Percentiles rank a stretch among this genome's conserved stretches.
These are phyloP conservation scores for Notocelia uddmanniana DNA, from an alignment of 2,888 invertebrate genomes.

Conservation along the genomic window DNA sequence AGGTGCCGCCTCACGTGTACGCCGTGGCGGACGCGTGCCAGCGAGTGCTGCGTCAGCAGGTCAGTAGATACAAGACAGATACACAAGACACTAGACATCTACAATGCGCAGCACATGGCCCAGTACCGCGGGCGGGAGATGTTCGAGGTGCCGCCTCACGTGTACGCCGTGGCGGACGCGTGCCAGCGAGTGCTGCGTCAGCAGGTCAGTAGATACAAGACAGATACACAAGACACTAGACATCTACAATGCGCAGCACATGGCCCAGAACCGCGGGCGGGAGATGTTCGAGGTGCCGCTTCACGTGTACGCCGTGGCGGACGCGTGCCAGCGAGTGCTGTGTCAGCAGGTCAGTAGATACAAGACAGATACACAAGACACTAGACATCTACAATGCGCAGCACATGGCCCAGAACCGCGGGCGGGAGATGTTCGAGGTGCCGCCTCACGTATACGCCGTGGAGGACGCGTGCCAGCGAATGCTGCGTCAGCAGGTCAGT, in stretches of 20 bases:
- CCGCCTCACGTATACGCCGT: conserved; percentile 99
- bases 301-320: conserved; percentile 99
- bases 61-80: conserved; percentile 72
- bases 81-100: conserved; percentile 93
- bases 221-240: conserved; percentile 91
- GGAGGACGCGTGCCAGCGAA: conserved; percentile 97
- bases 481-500: conserved; percentile 92
- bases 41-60: conserved; percentile 95
- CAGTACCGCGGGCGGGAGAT: conserved; percentile 96
- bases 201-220: conserved; percentile 74
- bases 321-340: conserved; percentile 97
- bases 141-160: conserved; percentile 98
- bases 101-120: conserved; percentile 93
- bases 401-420: conserved; percentile 94
- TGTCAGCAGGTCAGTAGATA: conserved; percentile 89
- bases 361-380: conserved; percentile 87
- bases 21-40: conserved; percentile 99
- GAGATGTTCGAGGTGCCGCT: conserved; percentile 99
- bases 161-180: conserved; percentile 99
- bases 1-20: conserved; percentile 98
- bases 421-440: conserved; percentile 98
- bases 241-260: conserved; percentile 94
- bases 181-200: conserved; percentile 98
- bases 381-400: conserved; percentile 96
- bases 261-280: conserved; percentile 96